phyloP scores from a whole-genome alignment of 1,140 invertebrate genomes.

The Halotydeus destructor region DNA sequence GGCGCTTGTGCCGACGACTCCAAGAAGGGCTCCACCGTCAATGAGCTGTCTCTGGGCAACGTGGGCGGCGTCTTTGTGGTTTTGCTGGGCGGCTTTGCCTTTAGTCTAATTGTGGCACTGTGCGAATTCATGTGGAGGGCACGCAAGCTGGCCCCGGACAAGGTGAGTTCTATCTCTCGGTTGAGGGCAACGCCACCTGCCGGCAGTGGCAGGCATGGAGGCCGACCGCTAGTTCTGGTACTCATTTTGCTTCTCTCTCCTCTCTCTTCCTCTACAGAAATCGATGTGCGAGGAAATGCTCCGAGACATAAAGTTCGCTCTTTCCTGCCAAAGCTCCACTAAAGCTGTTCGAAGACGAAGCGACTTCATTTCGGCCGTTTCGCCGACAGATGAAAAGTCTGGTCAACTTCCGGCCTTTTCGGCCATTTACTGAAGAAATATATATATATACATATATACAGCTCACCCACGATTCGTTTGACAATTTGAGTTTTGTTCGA shows the following conservation, averaged over 20 bases:
- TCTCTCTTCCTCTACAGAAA: slow-evolving; percentile 12
- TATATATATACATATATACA: too few species aligned
- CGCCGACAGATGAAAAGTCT: too few species aligned
- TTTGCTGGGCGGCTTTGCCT: slow-evolving; percentile 25
- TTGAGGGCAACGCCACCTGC: too few species aligned
- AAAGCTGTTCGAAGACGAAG: slow-evolving; percentile 12
- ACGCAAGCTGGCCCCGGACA: slow-evolving; percentile 6
- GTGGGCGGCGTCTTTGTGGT: slow-evolving; percentile 33
- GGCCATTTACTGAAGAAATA: too few species aligned
- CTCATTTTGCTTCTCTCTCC: slow-evolving; percentile 2
- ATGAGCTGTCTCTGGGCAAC: slow-evolving; percentile 18
- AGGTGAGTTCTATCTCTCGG: slow-evolving; percentile 1
- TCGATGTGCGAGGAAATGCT: slow-evolving; percentile 20
- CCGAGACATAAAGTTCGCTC: slow-evolving; percentile 19
- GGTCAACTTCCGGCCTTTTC: background rate
- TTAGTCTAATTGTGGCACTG: slow-evolving; percentile 19
- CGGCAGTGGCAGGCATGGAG: too few species aligned
- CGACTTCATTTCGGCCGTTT: background rate
- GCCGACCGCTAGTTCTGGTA: too few species aligned
- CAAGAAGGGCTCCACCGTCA: slow-evolving; percentile 16
- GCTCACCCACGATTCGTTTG: too few species aligned
- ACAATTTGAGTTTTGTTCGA: too few species aligned
- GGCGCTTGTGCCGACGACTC: slow-evolving; percentile 16
- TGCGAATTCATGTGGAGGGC: slow-evolving; percentile 17
- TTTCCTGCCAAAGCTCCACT: slow-evolving; percentile 20